phyloP scores from a whole-genome alignment of 2,888 invertebrate genomes.

The Eilema caniola region DNA sequence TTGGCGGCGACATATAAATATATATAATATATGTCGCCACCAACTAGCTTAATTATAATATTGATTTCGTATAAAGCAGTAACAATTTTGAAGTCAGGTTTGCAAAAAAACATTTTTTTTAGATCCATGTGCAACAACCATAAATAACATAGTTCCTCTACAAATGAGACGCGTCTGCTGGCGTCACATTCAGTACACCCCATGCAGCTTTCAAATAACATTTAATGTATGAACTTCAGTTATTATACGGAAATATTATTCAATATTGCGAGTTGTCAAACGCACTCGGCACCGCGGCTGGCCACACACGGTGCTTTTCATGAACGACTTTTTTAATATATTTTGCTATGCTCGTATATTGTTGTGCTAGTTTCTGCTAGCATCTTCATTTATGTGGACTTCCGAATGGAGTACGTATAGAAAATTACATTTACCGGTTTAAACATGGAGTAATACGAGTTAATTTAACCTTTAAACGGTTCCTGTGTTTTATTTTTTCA shows the following conservation, averaged over 20 bases:
- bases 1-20: no score
- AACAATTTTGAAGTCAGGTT: no score
- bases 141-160: neutral
- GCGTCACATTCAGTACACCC: conserved; percentile 32
- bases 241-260: conserved; percentile 58
- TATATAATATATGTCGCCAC: no score
- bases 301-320: conserved; percentile 56
- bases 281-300: conserved; percentile 61
- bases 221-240: conserved; percentile 50
- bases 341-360: conserved; percentile 5
- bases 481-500: neutral
- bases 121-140: neutral
- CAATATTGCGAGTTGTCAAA: conserved; percentile 77
- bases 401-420: neutral
- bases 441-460: no score
- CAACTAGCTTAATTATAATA: no score
- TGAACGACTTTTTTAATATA: conserved; percentile 49
- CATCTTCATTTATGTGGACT: neutral
- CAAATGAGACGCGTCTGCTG: conserved; percentile 17
- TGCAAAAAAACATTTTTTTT: no score
- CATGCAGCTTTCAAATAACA: conserved; percentile 41
- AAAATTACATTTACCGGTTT: neutral
- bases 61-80: no score
- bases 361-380: neutral
- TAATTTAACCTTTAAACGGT: no score